Evolutionary conservation across 2,888 invertebrate species (phyloP), one percentile per base, ranked within the genome.

Genomic region (Tiliacea aurago): DNA sequence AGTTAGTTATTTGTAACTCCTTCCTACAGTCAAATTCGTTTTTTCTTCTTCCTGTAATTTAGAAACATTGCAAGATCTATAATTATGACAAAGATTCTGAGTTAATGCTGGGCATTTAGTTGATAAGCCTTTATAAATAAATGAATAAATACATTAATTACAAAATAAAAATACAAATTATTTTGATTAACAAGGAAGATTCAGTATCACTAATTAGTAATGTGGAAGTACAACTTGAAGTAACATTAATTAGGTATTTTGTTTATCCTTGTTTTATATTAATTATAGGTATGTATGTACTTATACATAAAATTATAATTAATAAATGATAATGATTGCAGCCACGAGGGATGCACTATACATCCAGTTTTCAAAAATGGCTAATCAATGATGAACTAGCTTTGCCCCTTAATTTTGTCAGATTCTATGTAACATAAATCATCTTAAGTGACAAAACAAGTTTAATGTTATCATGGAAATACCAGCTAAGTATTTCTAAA

Each of bases 221-320:
- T 33, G 11, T 49, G 41, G 45, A 23, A 5, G 20, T 37, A 53
- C 15, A n/a, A 10, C 23, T 43, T 33, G 15, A 9, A 28, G 13
- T 47, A 11, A 1, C 18, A 13, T 11, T 65, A 5, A 76, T 63
- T 53, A 37, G 13, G n/a, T 0, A 47, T 33, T 23, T 49, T 28
- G 2, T 43, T 51, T 59, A 71, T 79, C 72, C 79, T 61, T 28
- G 28, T 58, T 28, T 41, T 18, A 28, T 15, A 18, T 7, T 58
- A 28, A 1, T 70, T 18, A n/a, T 2, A n/a, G n/a, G n/a, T 51
- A 51, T n/a, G 51, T 53, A 53, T 11, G 23, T 13, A n/a, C n/a
- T n/a, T n/a, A n/a, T 28, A 72, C 33, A 28, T 41, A 20, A 47
- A 56, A 47, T n/a, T 28, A 23, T 41, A 4, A 18, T 23, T 23